Evolutionary conservation across 2,888 invertebrate species (phyloP).

Genomic region (Drosophila ezoana): DNA sequence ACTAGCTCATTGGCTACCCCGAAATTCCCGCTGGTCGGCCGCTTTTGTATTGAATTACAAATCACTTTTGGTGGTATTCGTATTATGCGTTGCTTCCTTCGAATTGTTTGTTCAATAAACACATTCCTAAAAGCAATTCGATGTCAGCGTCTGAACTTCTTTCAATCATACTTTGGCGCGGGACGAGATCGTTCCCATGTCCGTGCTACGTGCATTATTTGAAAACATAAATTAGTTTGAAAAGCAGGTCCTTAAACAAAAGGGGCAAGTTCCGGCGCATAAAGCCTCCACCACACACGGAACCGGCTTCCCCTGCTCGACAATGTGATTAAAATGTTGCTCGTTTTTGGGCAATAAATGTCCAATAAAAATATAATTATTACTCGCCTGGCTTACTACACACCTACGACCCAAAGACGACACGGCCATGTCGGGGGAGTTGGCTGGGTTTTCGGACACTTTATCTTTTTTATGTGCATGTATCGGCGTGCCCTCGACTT

Average conservation of each 20-base stretch:
- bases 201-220: slow-evolving; percentile 12
- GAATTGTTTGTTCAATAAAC: slow-evolving; percentile 57
- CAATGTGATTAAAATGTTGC: slow-evolving; percentile 77
- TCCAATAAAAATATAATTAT: slow-evolving; percentile 84
- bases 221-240: slow-evolving; percentile 56
- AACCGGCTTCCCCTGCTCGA: slow-evolving; percentile 14
- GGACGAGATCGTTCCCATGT: slow-evolving; percentile 24
- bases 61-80: slow-evolving; percentile 36
- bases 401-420: slow-evolving; percentile 52
- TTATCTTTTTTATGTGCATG: slow-evolving; percentile 67
- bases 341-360: slow-evolving; percentile 81
- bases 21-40: slow-evolving; percentile 30
- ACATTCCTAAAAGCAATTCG: slow-evolving; percentile 58
- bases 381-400: slow-evolving; percentile 76
- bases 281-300: slow-evolving; percentile 13
- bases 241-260: slow-evolving; percentile 45
- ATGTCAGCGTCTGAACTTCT: slow-evolving; percentile 27
- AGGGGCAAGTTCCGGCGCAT: slow-evolving; percentile 52
- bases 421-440: slow-evolving; percentile 8
- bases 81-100: slow-evolving; percentile 33
- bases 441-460: slow-evolving; percentile 44
- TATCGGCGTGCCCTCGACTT: slow-evolving; percentile 59
- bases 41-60: slow-evolving; percentile 68
- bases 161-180: neutral
- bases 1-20: slow-evolving; percentile 56